These are phyloP conservation scores for Salminus brasiliensis DNA, from an alignment of 2,113 vertebrate species.

Conservation along the genomic window DNA sequence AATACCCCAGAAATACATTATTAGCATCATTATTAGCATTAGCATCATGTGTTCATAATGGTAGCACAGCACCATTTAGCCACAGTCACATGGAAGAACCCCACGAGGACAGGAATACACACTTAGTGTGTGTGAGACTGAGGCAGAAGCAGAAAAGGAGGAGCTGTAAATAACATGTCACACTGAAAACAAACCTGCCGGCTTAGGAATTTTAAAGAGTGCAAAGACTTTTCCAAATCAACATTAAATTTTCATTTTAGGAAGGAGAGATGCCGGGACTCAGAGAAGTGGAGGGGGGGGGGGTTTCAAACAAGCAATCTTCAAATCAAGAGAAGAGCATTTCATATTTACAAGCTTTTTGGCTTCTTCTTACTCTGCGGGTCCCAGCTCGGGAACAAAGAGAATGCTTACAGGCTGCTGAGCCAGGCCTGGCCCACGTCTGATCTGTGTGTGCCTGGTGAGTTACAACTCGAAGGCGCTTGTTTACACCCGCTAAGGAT, in stretches of 20 bases:
- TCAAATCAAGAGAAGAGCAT: background rate
- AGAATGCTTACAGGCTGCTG: background rate
- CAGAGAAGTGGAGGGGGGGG: too few relatives aligned
- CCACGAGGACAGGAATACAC: background rate
- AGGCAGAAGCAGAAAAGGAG: background rate
- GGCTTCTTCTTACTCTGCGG: background rate
- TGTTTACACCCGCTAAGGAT: slow-evolving; percentile 1
- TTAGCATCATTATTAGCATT: background rate
- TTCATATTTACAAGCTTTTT: slow-evolving; percentile 11
- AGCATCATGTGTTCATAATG: background rate
- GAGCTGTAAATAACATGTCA: background rate
- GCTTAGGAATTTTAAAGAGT: background rate
- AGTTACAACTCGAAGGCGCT: background rate
- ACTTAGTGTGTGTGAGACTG: background rate
- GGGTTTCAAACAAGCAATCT: slow-evolving; percentile 1
- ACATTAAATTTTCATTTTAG: slow-evolving; percentile 31
- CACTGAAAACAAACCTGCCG: background rate
- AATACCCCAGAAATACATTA: too few relatives aligned
- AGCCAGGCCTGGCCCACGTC: background rate
- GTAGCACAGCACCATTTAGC: background rate
- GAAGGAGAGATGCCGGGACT: background rate
- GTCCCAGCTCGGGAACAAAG: background rate
- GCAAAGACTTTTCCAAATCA: background rate
- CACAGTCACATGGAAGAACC: background rate
- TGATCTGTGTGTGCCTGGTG: background rate